Percentiles rank a stretch among this genome's conserved stretches.
These are phyloP conservation scores for Stegostoma tigrinum DNA, from an alignment of 2,113 vertebrate genomes.

Conservation along the genomic window DNA sequence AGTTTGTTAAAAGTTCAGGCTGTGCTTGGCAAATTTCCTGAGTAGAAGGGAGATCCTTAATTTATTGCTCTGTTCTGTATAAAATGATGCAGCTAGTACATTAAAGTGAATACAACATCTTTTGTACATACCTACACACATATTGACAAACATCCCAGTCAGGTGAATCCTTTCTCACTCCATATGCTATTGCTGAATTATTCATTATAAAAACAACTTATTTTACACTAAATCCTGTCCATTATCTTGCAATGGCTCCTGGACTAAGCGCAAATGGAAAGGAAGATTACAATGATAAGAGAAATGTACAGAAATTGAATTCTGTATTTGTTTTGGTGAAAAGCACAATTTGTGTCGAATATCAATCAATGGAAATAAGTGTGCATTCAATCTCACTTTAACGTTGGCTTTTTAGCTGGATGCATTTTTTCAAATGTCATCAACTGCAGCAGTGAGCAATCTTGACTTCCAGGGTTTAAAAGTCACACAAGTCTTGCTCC, in stretches of 20 bases:
- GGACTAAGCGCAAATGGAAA: constrained; percentile 66
- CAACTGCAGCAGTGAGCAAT: constrained; percentile 65
- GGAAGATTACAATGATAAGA: constrained; percentile 70
- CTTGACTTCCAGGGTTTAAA: constrained; percentile 60
- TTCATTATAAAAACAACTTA: constrained; percentile 59
- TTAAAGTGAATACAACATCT: neutral
- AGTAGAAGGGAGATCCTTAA: neutral
- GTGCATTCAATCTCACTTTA: constrained; percentile 73
- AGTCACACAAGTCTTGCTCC: constrained; percentile 52
- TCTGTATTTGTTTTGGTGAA: constrained; percentile 49
- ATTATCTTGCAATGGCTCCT: constrained; percentile 59
- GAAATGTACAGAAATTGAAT: constrained; percentile 63
- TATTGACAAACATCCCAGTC: neutral
- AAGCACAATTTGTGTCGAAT: constrained; percentile 52
- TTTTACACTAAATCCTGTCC: constrained; percentile 66
- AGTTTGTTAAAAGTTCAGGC: neutral
- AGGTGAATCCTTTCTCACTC: neutral
- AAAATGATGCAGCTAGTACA: neutral
- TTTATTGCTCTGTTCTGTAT: neutral
- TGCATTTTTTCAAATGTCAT: constrained; percentile 73
- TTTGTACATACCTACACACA: neutral
- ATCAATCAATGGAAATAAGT: constrained; percentile 69
- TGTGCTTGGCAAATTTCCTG: neutral
- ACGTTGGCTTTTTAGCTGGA: constrained; percentile 68
- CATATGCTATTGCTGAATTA: constrained; percentile 49